These are phyloP conservation scores for Australoheros facetus DNA, from an alignment of 2,797 vertebrate species.

Conservation along the genomic window DNA sequence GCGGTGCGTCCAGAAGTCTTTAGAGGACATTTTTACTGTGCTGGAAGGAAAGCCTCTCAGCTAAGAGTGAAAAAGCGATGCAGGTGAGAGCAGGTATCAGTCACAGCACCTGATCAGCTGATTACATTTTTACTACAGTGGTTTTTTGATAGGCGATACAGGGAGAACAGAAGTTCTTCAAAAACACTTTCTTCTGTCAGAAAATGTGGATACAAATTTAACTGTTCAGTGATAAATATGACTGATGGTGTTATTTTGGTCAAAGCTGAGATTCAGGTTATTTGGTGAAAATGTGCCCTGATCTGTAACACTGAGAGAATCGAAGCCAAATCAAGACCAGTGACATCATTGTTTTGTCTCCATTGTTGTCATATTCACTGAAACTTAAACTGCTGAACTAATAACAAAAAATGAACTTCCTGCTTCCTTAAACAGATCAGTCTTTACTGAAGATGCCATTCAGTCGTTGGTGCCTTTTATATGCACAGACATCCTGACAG, in stretches of 20 bases:
- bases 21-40: slow-evolving; percentile 92
- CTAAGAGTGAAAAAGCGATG: slow-evolving; percentile 6
- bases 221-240: background rate
- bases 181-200: background rate
- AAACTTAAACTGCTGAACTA: background rate
- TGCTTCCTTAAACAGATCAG: background rate
- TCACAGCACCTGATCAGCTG: background rate
- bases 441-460: background rate
- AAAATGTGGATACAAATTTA: background rate
- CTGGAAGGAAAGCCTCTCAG: slow-evolving; percentile 86
- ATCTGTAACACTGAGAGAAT: background rate
- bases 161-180: background rate
- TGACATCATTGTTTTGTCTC: background rate
- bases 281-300: background rate
- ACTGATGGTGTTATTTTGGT: background rate
- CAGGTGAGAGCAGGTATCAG: background rate
- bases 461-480: background rate
- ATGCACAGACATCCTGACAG: too few species aligned
- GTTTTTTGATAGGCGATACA: background rate
- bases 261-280: background rate
- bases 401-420: background rate
- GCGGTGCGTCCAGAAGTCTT: slow-evolving; percentile 86
- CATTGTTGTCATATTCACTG: background rate
- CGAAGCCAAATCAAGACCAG: background rate
- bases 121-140: too few species aligned